These are phyloP conservation scores for Astyanax mexicanus DNA, from an alignment of 2,797 vertebrate species.

Conservation along the genomic window DNA sequence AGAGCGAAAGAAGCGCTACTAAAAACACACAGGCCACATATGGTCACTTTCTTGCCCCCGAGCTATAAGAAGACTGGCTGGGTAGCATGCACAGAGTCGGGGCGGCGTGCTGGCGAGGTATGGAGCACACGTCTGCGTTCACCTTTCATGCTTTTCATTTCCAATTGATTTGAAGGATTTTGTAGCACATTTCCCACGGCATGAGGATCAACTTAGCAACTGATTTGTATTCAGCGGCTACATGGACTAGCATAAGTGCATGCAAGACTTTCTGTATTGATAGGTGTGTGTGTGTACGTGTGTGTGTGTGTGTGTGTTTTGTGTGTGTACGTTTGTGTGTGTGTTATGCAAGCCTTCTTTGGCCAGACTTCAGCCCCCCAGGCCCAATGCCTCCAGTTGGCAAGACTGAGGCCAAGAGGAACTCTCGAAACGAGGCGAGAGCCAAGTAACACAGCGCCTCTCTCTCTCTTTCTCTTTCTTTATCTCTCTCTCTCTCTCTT, in stretches of 20 bases:
- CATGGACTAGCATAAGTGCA: not conserved
- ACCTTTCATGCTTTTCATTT: not conserved
- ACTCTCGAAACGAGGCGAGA: not conserved
- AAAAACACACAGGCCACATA: conserved; percentile 14
- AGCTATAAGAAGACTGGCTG: not conserved
- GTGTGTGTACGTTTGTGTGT: too few species aligned
- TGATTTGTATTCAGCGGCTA: not conserved
- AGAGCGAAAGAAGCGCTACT: not conserved
- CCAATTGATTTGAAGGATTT: not conserved
- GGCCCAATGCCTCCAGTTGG: not conserved
- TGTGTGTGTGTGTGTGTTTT: too few species aligned
- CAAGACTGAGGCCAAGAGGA: conserved; percentile 7
- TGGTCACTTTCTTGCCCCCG: not conserved
- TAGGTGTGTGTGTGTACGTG: conserved; percentile 21
- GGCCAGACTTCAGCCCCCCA: not conserved
- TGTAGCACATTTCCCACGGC: not conserved
- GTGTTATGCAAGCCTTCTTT: not conserved
- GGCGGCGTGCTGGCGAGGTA: not conserved
- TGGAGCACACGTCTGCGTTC: not conserved
- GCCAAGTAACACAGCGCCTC: not conserved
- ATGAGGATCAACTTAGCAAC: not conserved
- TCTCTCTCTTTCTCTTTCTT: not conserved
- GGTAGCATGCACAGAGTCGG: not conserved
- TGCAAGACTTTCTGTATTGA: conserved; percentile 5
- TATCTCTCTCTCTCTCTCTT: not conserved